Conservation (phyloP, 2,888 invertebrate genomes). For the Antheraea yamamai region DNA sequence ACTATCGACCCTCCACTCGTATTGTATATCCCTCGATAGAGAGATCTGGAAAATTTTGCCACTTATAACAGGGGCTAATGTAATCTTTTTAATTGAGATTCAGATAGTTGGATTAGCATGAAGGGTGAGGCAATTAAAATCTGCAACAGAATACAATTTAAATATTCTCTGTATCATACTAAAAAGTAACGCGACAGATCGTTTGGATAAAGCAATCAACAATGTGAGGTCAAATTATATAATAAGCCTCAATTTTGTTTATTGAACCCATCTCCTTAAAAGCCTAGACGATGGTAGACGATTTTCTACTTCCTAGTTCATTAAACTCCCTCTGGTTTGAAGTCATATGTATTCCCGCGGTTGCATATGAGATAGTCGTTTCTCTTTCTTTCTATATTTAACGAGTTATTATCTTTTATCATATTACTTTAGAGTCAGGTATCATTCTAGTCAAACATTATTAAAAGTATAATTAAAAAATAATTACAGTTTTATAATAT, state of each 20-base stretch:
- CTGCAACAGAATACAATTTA: conserved; percentile 6
- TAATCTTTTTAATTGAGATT: conserved; percentile 75
- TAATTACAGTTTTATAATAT: neutral
- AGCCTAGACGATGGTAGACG: too few species aligned
- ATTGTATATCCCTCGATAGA: conserved; percentile 10
- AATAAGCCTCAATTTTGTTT: neutral
- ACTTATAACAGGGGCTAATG: conserved; percentile 50
- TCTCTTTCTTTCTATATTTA: neutral
- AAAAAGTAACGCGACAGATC: neutral
- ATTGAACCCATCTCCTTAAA: neutral
- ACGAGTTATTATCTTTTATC: neutral
- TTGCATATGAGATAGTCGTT: too few species aligned
- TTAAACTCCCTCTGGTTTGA: too few species aligned
- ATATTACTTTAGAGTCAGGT: neutral
- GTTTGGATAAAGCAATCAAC: neutral
- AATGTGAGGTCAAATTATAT: neutral
- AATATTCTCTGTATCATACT: neutral
- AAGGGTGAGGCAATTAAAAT: conserved; percentile 46
- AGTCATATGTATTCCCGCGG: too few species aligned
- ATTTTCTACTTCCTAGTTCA: too few species aligned
- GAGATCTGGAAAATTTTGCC: conserved; percentile 28
- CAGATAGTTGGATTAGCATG: conserved; percentile 53
- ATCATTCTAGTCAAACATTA: neutral
- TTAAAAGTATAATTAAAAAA: neutral
- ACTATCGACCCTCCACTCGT: neutral